Evolutionary conservation across 2,797 vertebrate genomes (phyloP), one percentile per base, ranked within the genome.

Genomic region (Acropternis orthonyx): DNA sequence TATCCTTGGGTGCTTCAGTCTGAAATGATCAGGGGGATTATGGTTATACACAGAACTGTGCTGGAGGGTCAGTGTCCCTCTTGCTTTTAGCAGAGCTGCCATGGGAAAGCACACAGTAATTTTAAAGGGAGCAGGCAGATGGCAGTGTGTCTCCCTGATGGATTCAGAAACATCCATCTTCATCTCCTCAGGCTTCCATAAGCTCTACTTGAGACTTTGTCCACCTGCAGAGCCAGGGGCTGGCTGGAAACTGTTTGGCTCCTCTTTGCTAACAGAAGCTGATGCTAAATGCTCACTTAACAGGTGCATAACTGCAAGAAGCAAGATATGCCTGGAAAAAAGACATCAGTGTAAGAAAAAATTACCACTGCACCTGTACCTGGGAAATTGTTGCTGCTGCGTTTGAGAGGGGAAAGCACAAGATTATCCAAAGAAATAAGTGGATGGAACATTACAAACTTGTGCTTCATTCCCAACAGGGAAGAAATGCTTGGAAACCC

Each of bases 111-210:
- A 24, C 24, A 4, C 4, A 7, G 81, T 22, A 89, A 30, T 95
- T 94, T 72, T 81, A 37, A 66, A 68, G 48, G 51, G 49, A 91
- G 66, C 91, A 95, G 93, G 91, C 78, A 96, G 95, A 91, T 96
- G 96, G 95, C 95, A 93, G 65, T 96, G 73, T 93, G 81, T 55
- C 79, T 85, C 95, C 95, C 96, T n/a, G 39, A 75, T 92, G 92
- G 58, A 48, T 68, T 72, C 73, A 8, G 39, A 32, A 87, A 36
- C 46, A 72, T 83, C 30, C 37, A 27, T 87, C 91, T 71, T 67
- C 78, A 67, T 66, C 52, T 76, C 41, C 55, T 80, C 67, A 8
- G 49, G 34, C 49, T 95, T 73, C 78, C 71, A 36, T 12, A 30
- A 88, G 18, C 54, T 91, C 41, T 65, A 6, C 56, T 43, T 44